A percentile compares a stretch with the other conserved stretches of the same genome.
Evolutionary conservation across 2,113 vertebrate genomes (phyloP).

Genomic region (Copsychus sechellarum): DNA sequence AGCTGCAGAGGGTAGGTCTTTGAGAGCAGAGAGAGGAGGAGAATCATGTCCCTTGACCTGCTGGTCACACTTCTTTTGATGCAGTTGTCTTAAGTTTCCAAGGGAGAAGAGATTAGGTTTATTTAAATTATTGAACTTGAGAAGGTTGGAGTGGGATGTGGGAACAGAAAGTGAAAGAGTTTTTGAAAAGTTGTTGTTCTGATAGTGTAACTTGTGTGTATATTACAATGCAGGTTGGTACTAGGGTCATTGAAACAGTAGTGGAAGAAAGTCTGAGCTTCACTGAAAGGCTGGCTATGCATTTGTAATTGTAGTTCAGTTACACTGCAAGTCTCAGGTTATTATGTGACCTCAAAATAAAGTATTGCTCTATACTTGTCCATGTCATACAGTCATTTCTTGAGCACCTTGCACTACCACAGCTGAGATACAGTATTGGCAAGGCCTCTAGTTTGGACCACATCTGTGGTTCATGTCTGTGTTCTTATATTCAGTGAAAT

Average conservation of each 20-base stretch:
- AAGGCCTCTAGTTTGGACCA: background rate
- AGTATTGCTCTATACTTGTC: background rate
- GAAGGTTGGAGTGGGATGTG: background rate
- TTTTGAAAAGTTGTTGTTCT: background rate
- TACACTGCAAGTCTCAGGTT: background rate
- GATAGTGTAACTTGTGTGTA: background rate
- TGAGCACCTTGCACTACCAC: background rate
- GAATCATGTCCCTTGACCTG: background rate
- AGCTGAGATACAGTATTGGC: background rate
- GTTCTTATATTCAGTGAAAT: background rate
- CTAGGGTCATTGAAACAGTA: background rate
- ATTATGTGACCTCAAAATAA: background rate
- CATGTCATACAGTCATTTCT: background rate
- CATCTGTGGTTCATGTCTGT: background rate
- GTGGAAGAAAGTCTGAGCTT: background rate
- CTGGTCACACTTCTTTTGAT: background rate
- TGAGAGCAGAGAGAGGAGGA: background rate
- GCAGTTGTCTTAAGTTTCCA: background rate
- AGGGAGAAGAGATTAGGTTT: background rate
- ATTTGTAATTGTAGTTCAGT: background rate
- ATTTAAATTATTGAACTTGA: background rate
- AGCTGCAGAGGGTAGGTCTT: background rate
- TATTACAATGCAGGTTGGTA: background rate
- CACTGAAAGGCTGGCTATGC: background rate
- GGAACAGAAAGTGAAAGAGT: background rate